These are phyloP conservation scores for Parasteatoda tepidariorum DNA, from an alignment of 1,140 invertebrate species.

Conservation along the genomic window DNA sequence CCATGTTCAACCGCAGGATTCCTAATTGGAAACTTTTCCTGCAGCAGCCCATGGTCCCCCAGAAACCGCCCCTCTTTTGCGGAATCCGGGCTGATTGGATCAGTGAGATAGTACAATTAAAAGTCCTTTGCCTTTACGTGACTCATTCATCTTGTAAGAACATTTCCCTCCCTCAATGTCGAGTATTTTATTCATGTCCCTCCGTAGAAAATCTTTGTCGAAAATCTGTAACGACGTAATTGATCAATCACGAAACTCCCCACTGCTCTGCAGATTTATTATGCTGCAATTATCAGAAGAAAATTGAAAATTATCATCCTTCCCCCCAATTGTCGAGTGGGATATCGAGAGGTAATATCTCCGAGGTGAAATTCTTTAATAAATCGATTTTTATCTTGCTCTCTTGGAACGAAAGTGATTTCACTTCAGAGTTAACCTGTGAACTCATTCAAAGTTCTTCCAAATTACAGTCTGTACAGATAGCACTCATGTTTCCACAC, in stretches of 20 bases:
- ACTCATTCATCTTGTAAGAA: constrained; percentile 27
- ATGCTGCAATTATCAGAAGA: no score
- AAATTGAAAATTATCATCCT: neutral
- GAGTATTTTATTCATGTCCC: neutral
- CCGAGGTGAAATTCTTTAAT: no score
- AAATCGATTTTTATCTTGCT: no score
- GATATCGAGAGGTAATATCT: no score
- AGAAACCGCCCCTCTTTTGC: constrained; percentile 3
- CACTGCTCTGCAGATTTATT: neutral
- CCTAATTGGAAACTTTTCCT: constrained; percentile 43
- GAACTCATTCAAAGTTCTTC: no score
- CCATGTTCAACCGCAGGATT: neutral
- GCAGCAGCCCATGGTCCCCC: neutral
- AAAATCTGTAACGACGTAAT: neutral
- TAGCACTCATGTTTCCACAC: no score
- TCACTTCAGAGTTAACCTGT: no score
- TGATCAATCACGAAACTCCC: neutral
- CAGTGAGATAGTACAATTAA: constrained; percentile 9
- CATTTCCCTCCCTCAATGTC: neutral
- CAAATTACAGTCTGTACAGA: no score
- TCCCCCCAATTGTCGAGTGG: neutral
- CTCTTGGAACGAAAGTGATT: no score
- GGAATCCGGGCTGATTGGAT: constrained; percentile 18
- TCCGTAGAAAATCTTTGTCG: neutral
- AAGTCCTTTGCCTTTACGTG: constrained; percentile 16